Base-by-base conservation (phyloP, 1,140 invertebrate species). In the Calliphora vicina region DNA sequence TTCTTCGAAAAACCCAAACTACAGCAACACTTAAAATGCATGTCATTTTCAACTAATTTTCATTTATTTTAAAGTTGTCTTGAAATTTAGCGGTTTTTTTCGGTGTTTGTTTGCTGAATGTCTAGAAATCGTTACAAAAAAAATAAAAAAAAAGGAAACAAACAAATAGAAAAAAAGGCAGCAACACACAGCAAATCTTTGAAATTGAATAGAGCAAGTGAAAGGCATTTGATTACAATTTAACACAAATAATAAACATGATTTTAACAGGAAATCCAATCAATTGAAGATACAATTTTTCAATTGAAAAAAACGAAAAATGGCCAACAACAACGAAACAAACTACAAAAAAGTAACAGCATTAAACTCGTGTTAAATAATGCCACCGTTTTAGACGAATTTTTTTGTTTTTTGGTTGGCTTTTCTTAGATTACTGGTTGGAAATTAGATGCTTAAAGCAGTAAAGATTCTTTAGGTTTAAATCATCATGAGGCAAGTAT, bases 241-340 rank as follows among this genome's bases (percentile, higher is more conserved):
- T 67, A 67, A 67, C 61, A 67, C 61, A 67, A 67, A 67, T 67
- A 67, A 67, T 67, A 67, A 67, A 67, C 61, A 67, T 67, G 61
- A 67, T 20, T 67, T 67, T 67, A 25, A 67, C 61, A 67, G 61
- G 61, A 67, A 67, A 67, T 67, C 61, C 61, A 67, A 67, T 67
- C 61, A 67, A 67, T 67, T 67, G 61, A 67, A 67, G 61, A 67
- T 67, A 67, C 61, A 67, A 67, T 67, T 67, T 67, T 67, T 67
- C 61, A 23, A 67, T 67, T 25, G 50, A 57, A n/a, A n/a, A n/a
- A 57, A 57, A n/a, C 10, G n/a, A 67, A 61, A 67, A 17, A 67
- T 5, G 20, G 20, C 6, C 17, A 20, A 67, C 17, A 67, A 67
- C 17, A 67, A 67, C 50, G 17, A 57, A 57, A 57, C 50, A 57